phyloP scores from a whole-genome alignment of 2,888 invertebrate genomes.

The Altica lythri region DNA sequence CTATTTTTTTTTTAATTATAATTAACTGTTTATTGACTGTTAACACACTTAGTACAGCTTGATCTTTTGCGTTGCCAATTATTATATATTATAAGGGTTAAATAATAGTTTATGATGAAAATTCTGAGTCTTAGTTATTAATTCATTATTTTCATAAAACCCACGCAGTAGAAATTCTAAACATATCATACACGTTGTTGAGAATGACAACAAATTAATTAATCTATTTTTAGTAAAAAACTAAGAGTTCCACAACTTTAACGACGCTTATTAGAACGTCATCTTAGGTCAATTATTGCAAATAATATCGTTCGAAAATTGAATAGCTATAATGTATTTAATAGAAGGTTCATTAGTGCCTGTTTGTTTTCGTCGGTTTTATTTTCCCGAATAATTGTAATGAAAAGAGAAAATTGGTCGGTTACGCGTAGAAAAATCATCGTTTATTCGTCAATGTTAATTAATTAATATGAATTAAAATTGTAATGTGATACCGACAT shows the following conservation, averaged over 20 bases:
- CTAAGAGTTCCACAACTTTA: constrained; percentile 13
- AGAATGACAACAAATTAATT: no score
- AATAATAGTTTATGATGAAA: no score
- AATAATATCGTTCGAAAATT: constrained; percentile 30
- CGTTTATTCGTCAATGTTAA: constrained; percentile 2
- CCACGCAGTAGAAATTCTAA: no score
- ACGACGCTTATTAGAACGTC: constrained; percentile 23
- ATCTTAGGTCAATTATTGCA: constrained; percentile 22
- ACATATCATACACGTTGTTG: no score
- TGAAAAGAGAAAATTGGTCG: constrained; percentile 22
- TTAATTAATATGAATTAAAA: background rate
- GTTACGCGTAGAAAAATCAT: background rate
- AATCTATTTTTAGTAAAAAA: constrained; percentile 2
- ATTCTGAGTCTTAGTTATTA: no score
- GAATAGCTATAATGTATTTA: constrained; percentile 22
- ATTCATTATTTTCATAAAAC: no score
- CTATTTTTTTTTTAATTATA: no score
- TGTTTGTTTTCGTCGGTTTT: constrained; percentile 25
- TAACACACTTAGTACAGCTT: no score
- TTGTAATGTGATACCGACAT: background rate
- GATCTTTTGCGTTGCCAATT: no score
- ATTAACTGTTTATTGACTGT: no score
- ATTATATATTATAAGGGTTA: no score
- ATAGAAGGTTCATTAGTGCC: constrained; percentile 31
- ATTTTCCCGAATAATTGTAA: constrained; percentile 27